phyloP scores from a whole-genome alignment of 2,888 invertebrate genomes.

The Stenoptilia bipunctidactyla region DNA sequence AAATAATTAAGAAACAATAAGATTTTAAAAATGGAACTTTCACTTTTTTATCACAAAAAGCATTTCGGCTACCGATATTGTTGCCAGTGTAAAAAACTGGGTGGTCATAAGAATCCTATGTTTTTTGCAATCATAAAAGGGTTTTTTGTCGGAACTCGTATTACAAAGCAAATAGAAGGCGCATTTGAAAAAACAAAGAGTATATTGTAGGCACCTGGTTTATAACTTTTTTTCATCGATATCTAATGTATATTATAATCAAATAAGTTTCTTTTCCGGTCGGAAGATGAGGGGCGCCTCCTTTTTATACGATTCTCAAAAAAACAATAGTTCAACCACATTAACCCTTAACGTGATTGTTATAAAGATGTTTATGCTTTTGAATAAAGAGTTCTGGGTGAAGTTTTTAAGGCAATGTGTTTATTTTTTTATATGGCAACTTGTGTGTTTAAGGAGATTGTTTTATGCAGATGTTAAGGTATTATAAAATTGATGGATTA shows the following conservation, averaged over 20 bases:
- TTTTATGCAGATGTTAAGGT: conserved; percentile 51
- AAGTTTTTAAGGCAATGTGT: too few relatives aligned
- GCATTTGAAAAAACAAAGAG: conserved; percentile 39
- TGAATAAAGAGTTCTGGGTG: too few relatives aligned
- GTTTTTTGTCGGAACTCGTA: conserved; percentile 33
- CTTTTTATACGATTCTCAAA: conserved; percentile 30
- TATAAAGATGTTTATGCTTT: too few relatives aligned
- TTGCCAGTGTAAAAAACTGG: conserved; percentile 26
- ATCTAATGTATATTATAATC: conserved; percentile 62
- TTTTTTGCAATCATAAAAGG: too few relatives aligned
- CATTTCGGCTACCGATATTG: conserved; percentile 36
- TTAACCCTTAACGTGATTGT: conserved; percentile 18
- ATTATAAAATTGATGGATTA: conserved; percentile 16
- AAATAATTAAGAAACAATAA: conserved; percentile 17
- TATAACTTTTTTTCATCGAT: conserved; percentile 38
- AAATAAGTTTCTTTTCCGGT: conserved; percentile 67
- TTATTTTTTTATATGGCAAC: conserved; percentile 42
- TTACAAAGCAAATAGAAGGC: conserved; percentile 48
- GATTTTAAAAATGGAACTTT: conserved; percentile 9
- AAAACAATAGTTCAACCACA: too few relatives aligned
- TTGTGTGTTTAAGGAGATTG: conserved; percentile 46
- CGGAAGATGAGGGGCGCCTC: conserved; percentile 60
- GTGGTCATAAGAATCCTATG: conserved; percentile 28
- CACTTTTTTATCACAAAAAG: conserved; percentile 14
- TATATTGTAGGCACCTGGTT: conserved; percentile 55